These are phyloP conservation scores for Cyclura pinguis DNA, from an alignment of 2,797 vertebrate species.

Conservation along the genomic window DNA sequence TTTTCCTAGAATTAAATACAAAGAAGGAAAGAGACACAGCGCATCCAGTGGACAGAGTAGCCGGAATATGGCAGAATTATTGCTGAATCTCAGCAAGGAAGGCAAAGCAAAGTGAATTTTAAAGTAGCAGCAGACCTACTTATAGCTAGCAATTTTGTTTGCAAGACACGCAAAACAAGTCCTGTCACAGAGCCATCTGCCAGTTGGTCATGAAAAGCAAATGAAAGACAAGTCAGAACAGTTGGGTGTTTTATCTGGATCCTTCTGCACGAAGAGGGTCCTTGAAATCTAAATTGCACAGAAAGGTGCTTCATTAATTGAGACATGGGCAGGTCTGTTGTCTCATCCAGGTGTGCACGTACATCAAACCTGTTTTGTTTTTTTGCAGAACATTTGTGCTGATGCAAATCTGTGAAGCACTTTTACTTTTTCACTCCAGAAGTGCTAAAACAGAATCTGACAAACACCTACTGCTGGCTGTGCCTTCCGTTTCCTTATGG, in stretches of 20 bases:
- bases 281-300: background rate
- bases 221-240: no score
- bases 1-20: conserved; percentile 57
- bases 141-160: conserved; percentile 55
- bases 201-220: background rate
- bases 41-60: conserved; percentile 47
- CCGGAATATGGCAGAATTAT: conserved; percentile 28
- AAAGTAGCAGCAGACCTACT: conserved; percentile 51
- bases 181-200: background rate
- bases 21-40: conserved; percentile 48
- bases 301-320: background rate
- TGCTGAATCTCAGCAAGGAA: conserved; percentile 42
- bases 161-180: conserved; percentile 23
- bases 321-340: accelerated
- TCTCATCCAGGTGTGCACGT: background rate
- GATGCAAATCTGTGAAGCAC: background rate
- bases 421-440: background rate
- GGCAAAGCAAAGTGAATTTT: conserved; percentile 32
- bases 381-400: background rate
- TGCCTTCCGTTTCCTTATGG: background rate
- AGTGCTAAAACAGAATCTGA: background rate
- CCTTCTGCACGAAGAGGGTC: background rate
- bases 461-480: background rate
- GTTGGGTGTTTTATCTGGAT: background rate
- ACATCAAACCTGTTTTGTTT: background rate